phyloP scores from a whole-genome alignment of 1,140 invertebrate species.

The Rhizoglyphus robini region DNA sequence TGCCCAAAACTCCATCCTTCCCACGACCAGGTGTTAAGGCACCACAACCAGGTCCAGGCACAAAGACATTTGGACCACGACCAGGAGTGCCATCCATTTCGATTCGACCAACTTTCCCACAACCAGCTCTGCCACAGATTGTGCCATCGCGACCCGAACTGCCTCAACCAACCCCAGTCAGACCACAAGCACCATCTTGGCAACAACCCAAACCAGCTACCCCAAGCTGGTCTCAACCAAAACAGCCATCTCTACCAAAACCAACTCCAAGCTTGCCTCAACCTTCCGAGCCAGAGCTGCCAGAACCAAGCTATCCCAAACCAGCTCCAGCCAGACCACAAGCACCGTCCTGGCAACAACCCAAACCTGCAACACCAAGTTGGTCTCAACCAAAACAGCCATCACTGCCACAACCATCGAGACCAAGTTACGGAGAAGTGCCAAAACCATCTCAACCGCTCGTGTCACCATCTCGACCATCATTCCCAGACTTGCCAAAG shows the following conservation, averaged over 20 bases:
- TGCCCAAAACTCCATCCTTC: no score
- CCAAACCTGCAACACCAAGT: not conserved
- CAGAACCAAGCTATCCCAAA: not conserved
- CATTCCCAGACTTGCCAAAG: no score
- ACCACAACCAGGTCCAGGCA: not conserved
- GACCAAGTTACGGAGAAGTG: no score
- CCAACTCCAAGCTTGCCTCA: constrained; percentile 6
- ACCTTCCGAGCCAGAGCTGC: not conserved
- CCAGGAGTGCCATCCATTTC: not conserved
- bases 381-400: not conserved
- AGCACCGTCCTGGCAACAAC: constrained; percentile 1
- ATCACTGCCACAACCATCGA: not conserved
- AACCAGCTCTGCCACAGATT: not conserved
- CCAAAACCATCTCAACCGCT: no score
- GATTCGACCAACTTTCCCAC: not conserved
- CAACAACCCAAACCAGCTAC: not conserved
- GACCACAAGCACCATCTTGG: not conserved
- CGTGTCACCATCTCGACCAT: no score
- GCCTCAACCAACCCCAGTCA: not conserved
- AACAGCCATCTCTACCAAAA: constrained; percentile 11
- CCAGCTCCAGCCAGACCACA: not conserved
- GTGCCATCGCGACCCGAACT: not conserved
- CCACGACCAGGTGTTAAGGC: not conserved
- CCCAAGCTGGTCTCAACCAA: not conserved
- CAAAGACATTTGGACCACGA: not conserved